A percentile compares a stretch with the other conserved stretches of the same genome.
Evolutionary conservation across 2,888 invertebrate genomes (phyloP).

Genomic region (Nemurella pictetii): DNA sequence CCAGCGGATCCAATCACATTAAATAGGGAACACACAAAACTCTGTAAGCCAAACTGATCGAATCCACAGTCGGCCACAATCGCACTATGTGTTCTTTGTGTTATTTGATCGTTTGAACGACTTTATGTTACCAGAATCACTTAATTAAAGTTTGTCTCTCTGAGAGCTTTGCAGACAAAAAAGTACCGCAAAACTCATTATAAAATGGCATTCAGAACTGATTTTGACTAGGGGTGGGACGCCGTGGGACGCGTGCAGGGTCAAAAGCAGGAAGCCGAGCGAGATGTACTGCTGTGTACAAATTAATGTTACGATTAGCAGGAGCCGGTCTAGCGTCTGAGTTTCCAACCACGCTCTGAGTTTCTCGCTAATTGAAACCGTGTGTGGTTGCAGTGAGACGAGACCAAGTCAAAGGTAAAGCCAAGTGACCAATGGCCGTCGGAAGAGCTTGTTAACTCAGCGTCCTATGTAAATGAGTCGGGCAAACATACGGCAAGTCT

Average conservation of each 20-base stretch:
- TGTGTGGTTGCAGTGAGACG: neutral
- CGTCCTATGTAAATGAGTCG: neutral
- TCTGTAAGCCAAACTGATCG: neutral
- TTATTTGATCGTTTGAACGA: neutral
- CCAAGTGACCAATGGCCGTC: conserved; percentile 1
- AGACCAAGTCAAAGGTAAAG: neutral
- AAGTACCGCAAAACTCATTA: neutral
- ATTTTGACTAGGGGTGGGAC: neutral
- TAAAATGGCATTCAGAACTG: neutral
- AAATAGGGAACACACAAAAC: neutral
- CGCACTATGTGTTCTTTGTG: neutral
- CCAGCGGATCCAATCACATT: neutral
- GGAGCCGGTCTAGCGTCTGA: neutral
- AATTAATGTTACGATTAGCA: neutral
- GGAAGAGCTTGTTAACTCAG: neutral
- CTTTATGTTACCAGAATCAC: neutral
- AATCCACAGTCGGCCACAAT: neutral
- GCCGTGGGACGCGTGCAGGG: neutral
- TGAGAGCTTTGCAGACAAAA: neutral
- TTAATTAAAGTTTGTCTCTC: neutral
- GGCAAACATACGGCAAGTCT: neutral
- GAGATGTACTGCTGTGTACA: neutral
- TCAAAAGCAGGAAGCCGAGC: neutral
- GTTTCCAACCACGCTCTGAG: neutral
- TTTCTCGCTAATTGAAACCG: neutral